Evolutionary conservation across 92 coral and sea anemone species (phyloP).

Genomic region (Siderastrea radians): DNA sequence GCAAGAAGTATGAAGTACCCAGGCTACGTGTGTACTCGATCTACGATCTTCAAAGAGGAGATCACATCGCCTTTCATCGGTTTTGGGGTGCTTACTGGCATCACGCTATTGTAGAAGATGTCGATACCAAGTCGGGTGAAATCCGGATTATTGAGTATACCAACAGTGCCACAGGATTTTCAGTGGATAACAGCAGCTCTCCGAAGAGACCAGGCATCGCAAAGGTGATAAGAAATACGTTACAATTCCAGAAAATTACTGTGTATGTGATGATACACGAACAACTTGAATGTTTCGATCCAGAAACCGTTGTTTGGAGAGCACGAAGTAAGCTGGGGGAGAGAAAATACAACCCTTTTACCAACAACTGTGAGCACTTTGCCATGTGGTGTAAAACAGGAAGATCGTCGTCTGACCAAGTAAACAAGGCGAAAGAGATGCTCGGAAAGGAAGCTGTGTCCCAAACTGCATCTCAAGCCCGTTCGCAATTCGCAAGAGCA

Average conservation of each 20-base stretch:
- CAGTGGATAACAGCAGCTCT: not conserved
- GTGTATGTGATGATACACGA: slow-evolving; percentile 9
- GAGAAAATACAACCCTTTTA: slow-evolving; percentile 11
- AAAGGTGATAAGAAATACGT: not conserved
- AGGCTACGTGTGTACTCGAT: slow-evolving; percentile 9
- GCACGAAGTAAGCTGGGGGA: slow-evolving; percentile 36
- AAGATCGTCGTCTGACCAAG: slow-evolving; percentile 12
- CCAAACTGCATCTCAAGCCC: too few species aligned
- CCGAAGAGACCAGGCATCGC: slow-evolving; percentile 14
- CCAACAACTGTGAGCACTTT: slow-evolving; percentile 52
- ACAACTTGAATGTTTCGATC: not conserved
- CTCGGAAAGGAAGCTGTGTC: not conserved
- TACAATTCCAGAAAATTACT: not conserved
- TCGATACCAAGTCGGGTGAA: not conserved
- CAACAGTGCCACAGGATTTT: slow-evolving; percentile 7
- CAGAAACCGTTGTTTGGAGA: not conserved
- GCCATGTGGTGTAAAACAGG: slow-evolving; percentile 62
- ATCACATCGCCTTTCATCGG: slow-evolving; percentile 39
- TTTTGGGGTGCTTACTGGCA: slow-evolving; percentile 10
- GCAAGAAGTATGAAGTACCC: slow-evolving; percentile 11
- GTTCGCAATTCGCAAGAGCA: too few species aligned
- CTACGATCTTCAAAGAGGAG: slow-evolving; percentile 20
- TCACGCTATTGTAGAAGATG: slow-evolving; percentile 31
- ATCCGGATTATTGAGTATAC: slow-evolving; percentile 23
- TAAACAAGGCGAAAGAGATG: slow-evolving; percentile 3